Base-by-base conservation (phyloP, 2,113 vertebrate genomes). In the Channa maculata region DNA sequence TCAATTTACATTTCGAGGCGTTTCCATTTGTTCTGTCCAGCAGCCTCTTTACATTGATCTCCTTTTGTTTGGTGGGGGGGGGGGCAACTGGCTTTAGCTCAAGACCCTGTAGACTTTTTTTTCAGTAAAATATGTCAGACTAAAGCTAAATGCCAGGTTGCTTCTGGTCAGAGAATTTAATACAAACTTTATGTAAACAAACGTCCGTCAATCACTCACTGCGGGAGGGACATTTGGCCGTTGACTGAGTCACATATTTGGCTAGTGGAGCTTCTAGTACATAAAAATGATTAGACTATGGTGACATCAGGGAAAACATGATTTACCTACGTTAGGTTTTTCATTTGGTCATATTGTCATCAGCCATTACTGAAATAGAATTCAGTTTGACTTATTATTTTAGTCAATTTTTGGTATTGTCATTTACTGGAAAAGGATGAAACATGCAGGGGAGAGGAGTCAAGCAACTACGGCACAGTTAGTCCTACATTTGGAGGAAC, bases 71-170 rank as follows among this genome's bases (percentile, higher is more conserved):
- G 24, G 24, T 24, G 8, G 4, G 4, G n/a, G 50, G 5, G 8
- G 12, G 50, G 24, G 38, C 37, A 76, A 9, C 67, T 41, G 33
- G 10, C 49, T 70, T 6, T n/a, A 37, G 37, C 41, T 63, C 24
- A 37, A 11, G 15, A 12, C 8, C 43, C 14, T 39, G 15, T 43
- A 41, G 36, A 37, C 38, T 38, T 38, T 67, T 39, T 36, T 45
- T 65, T 60, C 45, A 55, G 2, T 79, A 64, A 67, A 64, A 33
- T 48, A 48, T 75, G n/a, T 37, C 53, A 65, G 65, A 60, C 52
- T 61, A 50, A 67, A 72, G 57, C 37, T 38, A 71, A 82, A 69
- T 69, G 53, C 48, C 33, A 67, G 77, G 52, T 50, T 0, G 0
- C 36, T 65, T 58, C 24, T 24, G 24, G 24, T 24, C 24, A 24